Evolutionary conservation across 2,797 vertebrate species (phyloP), one percentile per base, ranked within the genome.

Genomic region (Zenarchopterus dispar): DNA sequence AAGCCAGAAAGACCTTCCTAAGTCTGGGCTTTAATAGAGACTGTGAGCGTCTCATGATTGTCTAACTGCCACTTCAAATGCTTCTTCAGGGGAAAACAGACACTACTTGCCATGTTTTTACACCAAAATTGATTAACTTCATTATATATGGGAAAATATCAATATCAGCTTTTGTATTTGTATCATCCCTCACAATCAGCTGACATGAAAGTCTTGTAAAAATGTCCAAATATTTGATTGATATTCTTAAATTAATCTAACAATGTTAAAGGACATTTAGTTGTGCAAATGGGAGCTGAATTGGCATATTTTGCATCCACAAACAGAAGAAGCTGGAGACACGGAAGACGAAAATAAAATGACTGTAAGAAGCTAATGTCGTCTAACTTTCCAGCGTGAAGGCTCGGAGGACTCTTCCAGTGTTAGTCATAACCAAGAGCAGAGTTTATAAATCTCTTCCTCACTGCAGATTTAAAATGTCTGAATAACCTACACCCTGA

Each of bases 401-500:
- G 43, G 53, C 71, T 73, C 65, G 56, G 21, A 21, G 3, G 49
- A 45, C 53, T 76, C 73, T 71, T 84, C 67, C 81, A 85, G 63
- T 51, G 7, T 70, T 71, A 36, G 8, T 80, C 84, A 46, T 54
- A 60, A 81, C 60, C 15, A 11, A 69, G 26, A 13, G 22, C 62
- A 70, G 77, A 73, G 72, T 81, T 86, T 72, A 83, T 85, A 85
- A 88, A 90, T 83, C 77, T 84, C 71, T 75, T 74, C 55, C 78
- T 80, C 51, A 44, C 56, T 67, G 77, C 71, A 82, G 79, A 84
- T 85, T 81, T 66, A 60, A 75, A 62, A 78, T 6, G 66, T 78
- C 80, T 71, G 67, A 76, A 66, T 84, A 83, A 72, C 70, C 41
- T 70, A 77, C 80, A 63, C 77, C 56, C 71, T 50, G 66, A 76